Conservation (phyloP, 2,888 invertebrate genomes). For the Morinoia aosen region DNA sequence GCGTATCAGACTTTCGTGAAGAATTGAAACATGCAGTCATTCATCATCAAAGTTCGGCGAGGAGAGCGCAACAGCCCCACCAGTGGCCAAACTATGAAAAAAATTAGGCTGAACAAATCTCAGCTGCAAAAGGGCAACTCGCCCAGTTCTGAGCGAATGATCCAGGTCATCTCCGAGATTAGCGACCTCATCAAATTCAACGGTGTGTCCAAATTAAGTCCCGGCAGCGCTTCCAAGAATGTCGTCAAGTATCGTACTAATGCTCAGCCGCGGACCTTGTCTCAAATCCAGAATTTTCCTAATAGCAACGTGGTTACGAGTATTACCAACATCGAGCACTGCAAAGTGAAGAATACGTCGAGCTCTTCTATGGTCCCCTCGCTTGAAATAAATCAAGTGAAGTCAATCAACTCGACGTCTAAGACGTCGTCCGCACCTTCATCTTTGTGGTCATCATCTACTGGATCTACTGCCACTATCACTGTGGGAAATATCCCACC, state of each 20-base stretch:
- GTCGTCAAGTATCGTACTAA: constrained; percentile 28
- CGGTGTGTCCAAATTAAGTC: constrained; percentile 28
- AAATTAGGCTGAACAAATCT: constrained; percentile 38
- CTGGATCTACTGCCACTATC: background rate
- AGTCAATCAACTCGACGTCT: background rate
- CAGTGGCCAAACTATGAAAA: constrained; percentile 1
- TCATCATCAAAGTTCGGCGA: constrained; percentile 37
- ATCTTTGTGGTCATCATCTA: background rate
- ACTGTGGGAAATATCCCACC: background rate
- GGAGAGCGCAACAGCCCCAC: background rate
- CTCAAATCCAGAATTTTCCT: constrained; percentile 46
- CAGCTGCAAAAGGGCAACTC: constrained; percentile 35
- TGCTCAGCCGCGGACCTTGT: constrained; percentile 41
- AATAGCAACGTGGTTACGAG: constrained; percentile 43
- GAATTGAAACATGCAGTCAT: constrained; percentile 42
- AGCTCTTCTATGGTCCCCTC: background rate
- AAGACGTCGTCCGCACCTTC: background rate
- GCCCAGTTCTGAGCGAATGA: constrained; percentile 19
- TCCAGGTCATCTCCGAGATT: constrained; percentile 44
- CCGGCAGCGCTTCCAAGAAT: constrained; percentile 12
- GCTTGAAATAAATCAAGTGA: background rate
- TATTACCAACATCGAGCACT: constrained; percentile 31
- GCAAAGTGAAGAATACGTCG: background rate
- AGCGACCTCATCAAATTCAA: constrained; percentile 46
- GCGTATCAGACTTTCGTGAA: background rate